Base-by-base conservation (phyloP, 2,113 vertebrate genomes). In the Hepsetus odoe region DNA sequence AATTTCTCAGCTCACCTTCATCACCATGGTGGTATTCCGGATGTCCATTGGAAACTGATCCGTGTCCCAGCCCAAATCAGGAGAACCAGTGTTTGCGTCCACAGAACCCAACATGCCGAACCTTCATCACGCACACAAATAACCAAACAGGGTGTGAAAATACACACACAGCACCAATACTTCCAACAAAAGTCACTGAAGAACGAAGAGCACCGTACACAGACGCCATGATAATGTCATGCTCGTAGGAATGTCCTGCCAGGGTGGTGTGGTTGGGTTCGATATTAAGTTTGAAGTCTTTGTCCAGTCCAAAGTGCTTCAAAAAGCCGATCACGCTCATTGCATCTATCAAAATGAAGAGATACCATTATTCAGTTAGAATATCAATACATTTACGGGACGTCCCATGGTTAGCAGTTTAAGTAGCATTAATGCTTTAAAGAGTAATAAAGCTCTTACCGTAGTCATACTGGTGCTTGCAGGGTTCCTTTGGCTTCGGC, bases 251-350 rank as follows among this genome's bases (percentile, higher is more conserved):
- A 79, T 90, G 88, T 75, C 89, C 90, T 9, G 90, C 90, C 85
- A 92, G 80, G 20, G 90, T 90, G 24, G 89, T 92, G 88, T 91
- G 90, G 85, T 90, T 92, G 78, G 90, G 91, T 80, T 90, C 90
- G 0, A 91, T 90, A 75, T 91, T 91, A 76, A 92, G 69, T 82
- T 91, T 92, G 14, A 92, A 91, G 83, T 92, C 76, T 28, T 26
- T 74, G 32, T 91, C 86, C 81, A 91, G 84, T 35, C 82, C 83
- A 14, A 84, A 90, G 76, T 90, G 87, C 82, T 90, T 90, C 2
- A 91, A 84, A 80, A 92, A 91, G 12, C 82, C 89, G n/a, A 90
- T 89, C 1, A 91, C 89, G 55, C 87, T 91, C 90, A 92, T 89
- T 0, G 89, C 90, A 80, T 90, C 89, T 91, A 73, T 68, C 32